phyloP scores from a whole-genome alignment of 2,113 vertebrate genomes.

The Grammomys surdaster region DNA sequence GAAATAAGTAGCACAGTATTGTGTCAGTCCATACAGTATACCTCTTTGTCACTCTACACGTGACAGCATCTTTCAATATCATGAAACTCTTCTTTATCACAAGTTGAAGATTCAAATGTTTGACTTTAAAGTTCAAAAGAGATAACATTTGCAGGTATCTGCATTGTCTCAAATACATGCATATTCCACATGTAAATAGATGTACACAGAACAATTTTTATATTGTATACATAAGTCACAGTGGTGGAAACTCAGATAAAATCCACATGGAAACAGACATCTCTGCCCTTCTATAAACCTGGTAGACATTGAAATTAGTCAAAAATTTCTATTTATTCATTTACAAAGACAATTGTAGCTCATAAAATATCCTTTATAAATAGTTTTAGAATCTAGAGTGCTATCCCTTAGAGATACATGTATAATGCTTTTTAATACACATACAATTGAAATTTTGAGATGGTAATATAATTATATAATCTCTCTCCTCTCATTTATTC shows the following conservation, averaged over 20 bases:
- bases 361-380: conserved; percentile 44
- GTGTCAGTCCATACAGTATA: conserved; percentile 2
- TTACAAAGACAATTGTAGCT: conserved; percentile 14
- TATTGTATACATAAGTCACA: background rate
- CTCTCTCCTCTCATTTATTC: background rate
- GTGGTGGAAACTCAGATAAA: background rate
- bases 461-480: background rate
- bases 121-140: background rate
- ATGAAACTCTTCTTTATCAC: background rate
- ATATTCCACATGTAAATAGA: background rate
- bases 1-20: background rate
- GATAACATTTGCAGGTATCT: background rate
- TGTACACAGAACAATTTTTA: background rate
- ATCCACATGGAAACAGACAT: background rate
- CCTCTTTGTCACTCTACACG: background rate
- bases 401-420: conserved; percentile 11
- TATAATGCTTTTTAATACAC: background rate
- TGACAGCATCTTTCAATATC: background rate
- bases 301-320: background rate
- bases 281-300: background rate
- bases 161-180: background rate
- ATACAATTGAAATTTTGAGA: background rate
- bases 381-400: background rate
- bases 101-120: background rate
- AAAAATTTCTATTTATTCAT: background rate